Evolutionary conservation across 1,140 invertebrate genomes (phyloP), one percentile per base, ranked within the genome.

Genomic region (Radopholus similis): DNA sequence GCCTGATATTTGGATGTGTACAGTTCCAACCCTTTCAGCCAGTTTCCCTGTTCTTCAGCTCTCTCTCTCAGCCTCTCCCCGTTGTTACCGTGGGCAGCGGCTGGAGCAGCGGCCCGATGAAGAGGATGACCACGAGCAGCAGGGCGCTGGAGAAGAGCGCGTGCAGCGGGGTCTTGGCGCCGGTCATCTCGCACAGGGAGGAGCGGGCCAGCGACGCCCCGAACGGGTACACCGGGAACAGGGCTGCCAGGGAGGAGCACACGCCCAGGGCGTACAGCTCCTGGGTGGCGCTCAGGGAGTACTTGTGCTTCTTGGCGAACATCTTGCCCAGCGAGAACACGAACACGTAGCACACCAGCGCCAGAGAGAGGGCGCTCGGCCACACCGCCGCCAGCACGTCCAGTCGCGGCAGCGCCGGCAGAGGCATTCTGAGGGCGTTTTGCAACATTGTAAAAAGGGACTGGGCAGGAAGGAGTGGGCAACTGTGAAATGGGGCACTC

Each of bases 271-370:
- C 87, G 55, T 86, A 71, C 58, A 87, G 74, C 72, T 87, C 86
- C 84, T 88, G 87, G 70, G 86, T 87, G n/a, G 87, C 76, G 70
- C 86, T 83, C 30, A 87, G 82, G 49, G 83, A 82, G 77, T 88
- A 88, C 56, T 84, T 83, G 76, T 88, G 83, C 72, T 86, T 86
- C 58, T 84, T 86, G 23, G 87, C 85, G 60, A 87, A 84, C 37
- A 87, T 80, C 75, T 87, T 87, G 4, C 83, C 85, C 83, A 87
- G 83, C 15, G 87, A 87, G 26, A 87, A 82, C 30, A 85, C 84
- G 47, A 88, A 84, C 55, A 86, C 86, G 80, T 84, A 88, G 4
- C 84, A 83, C 44, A 88, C 85, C 58, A 87, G 82, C 13, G 85
- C 83, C 23, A 87, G 82, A 23, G 84, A 83, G 64, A 87, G 77